Evolutionary conservation across 2,113 vertebrate species (phyloP).

Genomic region (pig (Sus scrofa)): DNA sequence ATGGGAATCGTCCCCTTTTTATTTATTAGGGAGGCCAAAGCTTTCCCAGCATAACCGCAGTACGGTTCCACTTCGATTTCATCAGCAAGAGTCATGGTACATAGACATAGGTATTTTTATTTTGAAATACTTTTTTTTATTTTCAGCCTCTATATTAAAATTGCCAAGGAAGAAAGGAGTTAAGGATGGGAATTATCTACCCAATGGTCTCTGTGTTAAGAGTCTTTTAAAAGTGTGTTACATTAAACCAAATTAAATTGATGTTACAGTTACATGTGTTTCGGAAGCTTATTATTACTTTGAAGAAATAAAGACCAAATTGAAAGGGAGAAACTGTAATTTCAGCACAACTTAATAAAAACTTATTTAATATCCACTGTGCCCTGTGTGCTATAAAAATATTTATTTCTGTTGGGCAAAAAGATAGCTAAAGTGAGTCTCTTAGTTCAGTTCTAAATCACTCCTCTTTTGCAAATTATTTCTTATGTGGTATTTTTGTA

Average conservation of each 20-base stretch:
- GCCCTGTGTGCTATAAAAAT: not conserved
- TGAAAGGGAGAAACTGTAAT: not conserved
- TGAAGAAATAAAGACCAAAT: constrained; percentile 17
- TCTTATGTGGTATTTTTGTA: not conserved
- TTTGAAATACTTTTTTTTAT: constrained; percentile 12
- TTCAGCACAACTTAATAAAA: constrained; percentile 48
- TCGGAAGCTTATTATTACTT: constrained; percentile 5
- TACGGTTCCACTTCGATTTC: not conserved
- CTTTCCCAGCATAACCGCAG: not conserved
- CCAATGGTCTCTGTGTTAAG: not conserved
- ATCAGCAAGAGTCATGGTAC: not conserved
- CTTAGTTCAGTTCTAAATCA: constrained; percentile 40
- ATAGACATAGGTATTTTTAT: not conserved
- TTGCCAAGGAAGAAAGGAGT: not conserved
- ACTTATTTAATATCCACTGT: not conserved
- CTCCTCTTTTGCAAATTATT: not conserved
- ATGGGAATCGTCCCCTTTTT: not conserved
- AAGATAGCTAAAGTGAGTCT: not conserved
- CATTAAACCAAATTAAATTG: constrained; percentile 27
- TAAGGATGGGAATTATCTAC: not conserved
- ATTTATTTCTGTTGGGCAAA: not conserved
- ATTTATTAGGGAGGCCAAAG: not conserved
- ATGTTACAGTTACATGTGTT: constrained; percentile 2
- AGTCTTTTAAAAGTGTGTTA: not conserved
- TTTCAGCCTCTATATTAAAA: not conserved